Base-by-base conservation (phyloP, 35 echinoderm and acorn worm species). In the Eucidaris tribuloides region DNA sequence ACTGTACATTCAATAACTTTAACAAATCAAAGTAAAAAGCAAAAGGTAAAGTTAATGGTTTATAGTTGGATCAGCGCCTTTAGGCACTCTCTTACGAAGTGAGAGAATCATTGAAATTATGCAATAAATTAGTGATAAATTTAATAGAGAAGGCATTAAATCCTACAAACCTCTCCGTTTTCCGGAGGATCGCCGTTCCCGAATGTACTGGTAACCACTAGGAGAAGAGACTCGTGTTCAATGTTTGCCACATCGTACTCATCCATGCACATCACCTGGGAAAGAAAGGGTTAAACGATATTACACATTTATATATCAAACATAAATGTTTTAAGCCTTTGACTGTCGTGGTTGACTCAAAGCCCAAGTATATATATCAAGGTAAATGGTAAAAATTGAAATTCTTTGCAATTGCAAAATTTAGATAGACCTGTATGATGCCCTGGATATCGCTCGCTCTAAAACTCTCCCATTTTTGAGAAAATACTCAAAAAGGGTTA, bases 151-250 rank as follows among this genome's bases (percentile, higher is more conserved):
- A 31, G 35, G 23, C 19, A 22, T 7, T n/a, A n/a, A n/a, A n/a
- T n/a, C 5, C 5, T 18, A 32, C 81, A 20, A 78, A 96, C 90
- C 87, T 99, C 90, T 64, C 96, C 96, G 36, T 99, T 99, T 64
- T 90, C 91, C 14, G 90, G 90, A n/a, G 96, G 63, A 49, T 93
- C 90, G 1, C 96, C 91, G 60, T 93, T 99, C 35, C 91, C 96
- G 39, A 99, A 99, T 35, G 96, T 99, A 38, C 91, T 99, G 2
- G 90, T 99, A 5, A 99, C 91, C 60, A 99, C 83, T 13, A 99
- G 5, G 22, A 99, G 63, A 27, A 99, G 83, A 5, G 90, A 90
- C 63, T 99, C 96, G 19, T 93, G 86, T 78, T 90, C 91, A 28
- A 99, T 82, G 76, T 93, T 82, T 15, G 83, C 90, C 20, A 91